Evolutionary conservation across 1,140 invertebrate genomes (phyloP), one percentile per base, ranked within the genome.

Genomic region (Contarinia nasturtii): DNA sequence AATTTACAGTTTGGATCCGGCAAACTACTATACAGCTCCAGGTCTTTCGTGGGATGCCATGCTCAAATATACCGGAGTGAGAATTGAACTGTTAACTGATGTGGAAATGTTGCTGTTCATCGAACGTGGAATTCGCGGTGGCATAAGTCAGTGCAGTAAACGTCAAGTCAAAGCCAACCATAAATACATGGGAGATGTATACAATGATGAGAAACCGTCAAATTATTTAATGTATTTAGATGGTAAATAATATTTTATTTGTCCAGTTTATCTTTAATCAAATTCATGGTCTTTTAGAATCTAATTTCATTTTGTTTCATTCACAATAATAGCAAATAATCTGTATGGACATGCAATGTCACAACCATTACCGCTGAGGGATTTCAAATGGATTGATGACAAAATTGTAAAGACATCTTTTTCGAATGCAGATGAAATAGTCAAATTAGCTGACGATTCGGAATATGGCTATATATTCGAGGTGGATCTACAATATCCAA

Each of bases 401-500:
- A 17, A 18, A 14, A 18, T 53, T 48, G 55, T 65, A 53, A 27
- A 27, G 27, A 27, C 27, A 27, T 27, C 27, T 27, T 27, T 27
- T 27, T 27, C 27, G 27, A 38, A 52, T 51, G 54, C 57, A 40
- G 41, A 43, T 51, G 37, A 43, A 11, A 43, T 43, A n/a, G 18
- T 20, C 18, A 55, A 54, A 50, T 52, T 65, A 27, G 21, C 55
- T 14, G 52, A 67, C 50, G 56, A 67, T 59, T 54, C 57, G 49
- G 18, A 54, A 20, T 51, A 49, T 40, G 71, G 73, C 7, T 76
- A 67, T 51, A 68, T 75, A 47, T 54, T 76, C 21, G 72, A 77
- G 57, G 64, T 53, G 20, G 59, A 63, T 50, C 51, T 64, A 46
- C 50, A 57, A 48, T 60, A 61, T 55, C 56, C 59, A 43, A 53